Evolutionary conservation across 1,140 invertebrate species (phyloP), one percentile per base, ranked within the genome.

Genomic region (Marisa cornuarietis): DNA sequence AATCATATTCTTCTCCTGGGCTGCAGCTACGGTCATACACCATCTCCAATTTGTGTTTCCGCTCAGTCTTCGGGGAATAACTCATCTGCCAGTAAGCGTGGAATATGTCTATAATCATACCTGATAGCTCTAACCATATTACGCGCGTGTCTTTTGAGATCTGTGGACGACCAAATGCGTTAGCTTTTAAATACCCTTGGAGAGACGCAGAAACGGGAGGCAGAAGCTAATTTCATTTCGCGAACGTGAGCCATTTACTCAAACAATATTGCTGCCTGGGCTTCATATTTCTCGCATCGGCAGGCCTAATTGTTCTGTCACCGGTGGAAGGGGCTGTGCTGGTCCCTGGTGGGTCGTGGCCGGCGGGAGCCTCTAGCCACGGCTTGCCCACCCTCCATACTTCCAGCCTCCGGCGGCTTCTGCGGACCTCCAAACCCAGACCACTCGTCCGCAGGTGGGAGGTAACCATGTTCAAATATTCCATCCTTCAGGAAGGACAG

Each of bases 261-360:
- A 72, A 73, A 79, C 78, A 79, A 79, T 79, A 79, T 79, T 79
- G 78, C 71, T 63, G 69, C 78, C 49, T 20, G 42, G 78, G 78
- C 63, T 75, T 81, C 79, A 76, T 81, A 76, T 81, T 81, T 81
- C 79, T 76, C 75, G 68, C 73, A 76, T 77, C 74, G 75, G 51
- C 75, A 62, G 69, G 31, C 78, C 71, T 79, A 79, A 79, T 79
- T 58, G 78, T 71, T 24, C 78, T 79, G 78, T 79, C 78, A 79
- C 68, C 78, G 71, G 24, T 31, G 52, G 62, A 16, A 78, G 26
- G 11, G 54, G 51, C 51, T 31, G 65, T 18, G 54, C 24, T 42
- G 31, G 42, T 71, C 18, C 22, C 69, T 42, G 20, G 69, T 42
- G 31, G 26, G 69, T 8, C 24, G 31, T 26, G 51, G 69, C 31